Base-by-base conservation (phyloP, 2,113 vertebrate genomes). In the Hydropotes inermis region DNA sequence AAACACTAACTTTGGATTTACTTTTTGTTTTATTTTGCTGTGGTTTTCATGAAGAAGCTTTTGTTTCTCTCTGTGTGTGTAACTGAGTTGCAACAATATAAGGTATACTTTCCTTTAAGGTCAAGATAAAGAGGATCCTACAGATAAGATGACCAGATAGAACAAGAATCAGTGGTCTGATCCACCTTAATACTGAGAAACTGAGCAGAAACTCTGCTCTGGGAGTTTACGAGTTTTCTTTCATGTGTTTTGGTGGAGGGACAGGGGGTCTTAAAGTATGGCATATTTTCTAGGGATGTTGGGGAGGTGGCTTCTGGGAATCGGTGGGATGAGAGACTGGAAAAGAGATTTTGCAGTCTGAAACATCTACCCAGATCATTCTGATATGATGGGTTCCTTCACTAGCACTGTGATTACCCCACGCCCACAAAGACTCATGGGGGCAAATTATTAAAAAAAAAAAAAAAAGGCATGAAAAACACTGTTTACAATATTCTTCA, bases 401-500 rank as follows among this genome's bases (percentile, higher is more conserved):
- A 91, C 25, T 4, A 54, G 12, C 28, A 61, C 23, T 39, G 54
- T 76, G 17, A 89, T 50, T 23, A 45, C 17, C 11, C 17, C 23
- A 86, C 4, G 45, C 25, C 16, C 33, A 61, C 7, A 30, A 89
- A 83, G 47, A 97, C 83, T 61, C 27, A 67, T 28, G 11, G 25
- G 89, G 39, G 36, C 52, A 50, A 84, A 52, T 78, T 57, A 81
- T 23, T 23, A 81, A 81, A 52, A 78, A 67, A 64, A 47, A 67
- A 64, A 47, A 55, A 67, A 45, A 82, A 90, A 61, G 15, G 78
- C 78, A 89, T 94, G n/a, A 76, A 85, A 96, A 96, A 60, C 54
- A 92, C 55, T 93, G 45, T 95, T 98, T 96, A 97, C n/a, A 95
- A 82, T 58, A 12, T 60, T 96, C 90, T 91, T 82, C 81, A 52